Evolutionary conservation across 2,888 invertebrate species (phyloP), one percentile per base, ranked within the genome.

Genomic region (Gari tellinella): DNA sequence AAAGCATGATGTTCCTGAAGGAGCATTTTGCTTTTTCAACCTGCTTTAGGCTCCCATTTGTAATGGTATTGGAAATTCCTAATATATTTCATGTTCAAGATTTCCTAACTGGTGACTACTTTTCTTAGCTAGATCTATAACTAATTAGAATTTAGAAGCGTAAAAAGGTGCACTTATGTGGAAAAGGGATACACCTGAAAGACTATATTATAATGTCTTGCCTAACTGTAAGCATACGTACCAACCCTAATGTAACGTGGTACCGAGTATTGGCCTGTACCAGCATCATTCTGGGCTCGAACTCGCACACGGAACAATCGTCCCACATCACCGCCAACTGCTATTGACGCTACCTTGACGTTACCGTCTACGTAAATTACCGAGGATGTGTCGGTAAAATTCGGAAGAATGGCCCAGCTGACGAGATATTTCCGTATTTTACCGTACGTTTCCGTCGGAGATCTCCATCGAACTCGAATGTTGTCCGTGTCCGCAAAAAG

Each of bases 381-480:
- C 21, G 26, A 66, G 8, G 56, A 48, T 2, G 49, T 26, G 2
- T 69, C 69, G 17, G 56, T 69, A n/a, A 26, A 52, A 45, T 57
- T 58, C 45, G 74, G 74, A 8, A 75, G 52, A 10, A 75, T 58
- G 1, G 69, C 41, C 38, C 46, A 75, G 19, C 51, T 66, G 1
- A 70, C 62, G 19, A 69, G 51, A 51, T 75, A 70, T 21, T 48
- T 65, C 38, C 57, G 61, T 37, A 75, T 61, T 4, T 40, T 41
- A 62, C 69, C 74, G 66, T 46, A 62, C 14, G 65, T 52, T 57
- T 57, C 69, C 40, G 40, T 52, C n/a, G 74, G 69, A 12, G 69
- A 62, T 25, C 66, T 53, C 74, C 74, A 75, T 40, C 56, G 53
- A 17, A 72, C 67, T 17, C 53, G 67, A 31, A 74, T 69, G 45